phyloP scores from a whole-genome alignment of 2,888 invertebrate species.

The Nemotelus nigrinus region DNA sequence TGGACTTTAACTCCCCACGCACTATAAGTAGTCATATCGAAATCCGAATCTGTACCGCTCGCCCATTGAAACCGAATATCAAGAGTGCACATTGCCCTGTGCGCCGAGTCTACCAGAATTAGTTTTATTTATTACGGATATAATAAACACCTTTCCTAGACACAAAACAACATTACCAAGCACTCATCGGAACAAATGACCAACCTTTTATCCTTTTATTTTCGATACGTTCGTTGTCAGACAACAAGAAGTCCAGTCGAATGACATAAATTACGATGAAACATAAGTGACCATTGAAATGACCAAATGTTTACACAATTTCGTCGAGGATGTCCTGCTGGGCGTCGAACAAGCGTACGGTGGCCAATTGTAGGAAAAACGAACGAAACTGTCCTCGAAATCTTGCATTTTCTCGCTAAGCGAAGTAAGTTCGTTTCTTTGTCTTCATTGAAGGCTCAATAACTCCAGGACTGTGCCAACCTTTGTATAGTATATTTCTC shows the following conservation, averaged over 20 bases:
- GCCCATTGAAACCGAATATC: not conserved
- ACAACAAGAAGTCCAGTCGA: conserved; percentile 50
- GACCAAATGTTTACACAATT: conserved; percentile 55
- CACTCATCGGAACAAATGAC: conserved; percentile 37
- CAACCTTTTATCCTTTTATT: conserved; percentile 41
- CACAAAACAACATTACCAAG: conserved; percentile 32
- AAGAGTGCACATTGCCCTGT: conserved; percentile 27
- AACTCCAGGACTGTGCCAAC: conserved; percentile 24
- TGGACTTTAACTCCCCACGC: no score
- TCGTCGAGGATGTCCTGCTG: conserved; percentile 45
- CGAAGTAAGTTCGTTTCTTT: conserved; percentile 13
- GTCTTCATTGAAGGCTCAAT: conserved; percentile 43
- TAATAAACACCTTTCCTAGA: conserved; percentile 53
- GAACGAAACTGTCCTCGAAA: conserved; percentile 27
- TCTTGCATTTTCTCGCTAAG: conserved; percentile 25
- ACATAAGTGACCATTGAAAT: conserved; percentile 54
- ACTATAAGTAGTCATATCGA: no score
- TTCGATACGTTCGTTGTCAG: conserved; percentile 2
- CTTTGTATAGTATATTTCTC: conserved; percentile 17
- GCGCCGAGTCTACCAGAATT: conserved; percentile 47
- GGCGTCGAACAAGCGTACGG: conserved; percentile 34
- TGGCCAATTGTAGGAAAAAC: conserved; percentile 44
- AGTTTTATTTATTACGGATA: conserved; percentile 52
- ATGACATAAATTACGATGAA: conserved; percentile 53
- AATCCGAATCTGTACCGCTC: not conserved